Percentiles rank a stretch among this genome's conserved stretches.
phyloP scores from a whole-genome alignment of 2,797 vertebrate species.

The Pipistrellus nathusii region DNA sequence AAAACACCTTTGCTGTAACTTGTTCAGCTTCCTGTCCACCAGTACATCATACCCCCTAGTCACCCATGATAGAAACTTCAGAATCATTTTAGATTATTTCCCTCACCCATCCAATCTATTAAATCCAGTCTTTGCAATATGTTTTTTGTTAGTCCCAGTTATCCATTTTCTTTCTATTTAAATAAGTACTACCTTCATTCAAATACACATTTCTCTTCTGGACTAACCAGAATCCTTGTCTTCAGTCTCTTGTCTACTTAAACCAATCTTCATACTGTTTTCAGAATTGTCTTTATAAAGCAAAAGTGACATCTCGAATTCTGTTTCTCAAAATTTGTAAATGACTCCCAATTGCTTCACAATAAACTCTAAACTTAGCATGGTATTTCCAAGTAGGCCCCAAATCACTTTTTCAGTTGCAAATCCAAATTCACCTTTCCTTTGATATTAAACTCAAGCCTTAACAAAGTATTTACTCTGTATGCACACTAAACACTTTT shows the following conservation, averaged over 20 bases:
- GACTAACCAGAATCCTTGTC: not conserved
- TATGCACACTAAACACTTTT: not conserved
- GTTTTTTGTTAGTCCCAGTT: not conserved
- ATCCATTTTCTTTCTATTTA: not conserved
- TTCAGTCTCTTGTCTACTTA: not conserved
- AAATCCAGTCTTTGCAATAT: not conserved
- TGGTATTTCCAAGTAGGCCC: not conserved
- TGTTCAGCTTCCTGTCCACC: not conserved
- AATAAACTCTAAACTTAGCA: not conserved
- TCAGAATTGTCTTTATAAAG: not conserved
- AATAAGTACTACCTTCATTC: not conserved
- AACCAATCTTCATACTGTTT: not conserved
- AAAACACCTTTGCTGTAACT: not conserved
- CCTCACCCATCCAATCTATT: not conserved
- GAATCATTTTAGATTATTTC: not conserved
- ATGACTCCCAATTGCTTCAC: not conserved
- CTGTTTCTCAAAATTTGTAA: not conserved
- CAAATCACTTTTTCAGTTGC: not conserved
- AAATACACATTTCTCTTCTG: not conserved
- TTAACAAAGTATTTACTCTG: not conserved
- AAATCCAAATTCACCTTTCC: not conserved
- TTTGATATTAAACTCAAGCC: not conserved
- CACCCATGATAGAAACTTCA: not conserved
- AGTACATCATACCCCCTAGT: not conserved
- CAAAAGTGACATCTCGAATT: not conserved